Percentiles rank a stretch among this genome's conserved stretches.
These are phyloP conservation scores for Plecturocebus donacophilus DNA, from an alignment of 2,113 vertebrate species.

Conservation along the genomic window DNA sequence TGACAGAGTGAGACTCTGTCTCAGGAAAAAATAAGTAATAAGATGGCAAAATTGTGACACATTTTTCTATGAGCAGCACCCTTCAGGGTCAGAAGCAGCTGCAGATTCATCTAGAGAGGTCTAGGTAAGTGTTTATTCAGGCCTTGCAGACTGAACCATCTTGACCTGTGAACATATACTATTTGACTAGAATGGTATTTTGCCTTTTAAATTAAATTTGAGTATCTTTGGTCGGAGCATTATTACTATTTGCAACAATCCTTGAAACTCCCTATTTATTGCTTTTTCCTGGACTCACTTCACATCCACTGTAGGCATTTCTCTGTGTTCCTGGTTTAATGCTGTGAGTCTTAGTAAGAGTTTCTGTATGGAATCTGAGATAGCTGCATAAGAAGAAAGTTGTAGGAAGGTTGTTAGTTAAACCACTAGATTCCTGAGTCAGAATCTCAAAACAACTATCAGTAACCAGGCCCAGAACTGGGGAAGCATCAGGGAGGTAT, in stretches of 20 bases:
- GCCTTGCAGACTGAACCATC: neutral
- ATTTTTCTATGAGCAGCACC: neutral
- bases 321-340: neutral
- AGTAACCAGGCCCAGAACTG: neutral
- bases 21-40: neutral
- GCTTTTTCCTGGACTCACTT: neutral
- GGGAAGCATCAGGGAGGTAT: accelerated
- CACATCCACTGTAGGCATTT: neutral
- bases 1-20: too few species aligned
- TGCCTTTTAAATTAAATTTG: neutral
- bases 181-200: neutral
- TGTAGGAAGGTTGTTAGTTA: neutral
- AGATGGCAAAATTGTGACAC: neutral
- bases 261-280: neutral
- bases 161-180: accelerated
- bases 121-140: neutral
- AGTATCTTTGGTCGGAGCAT: neutral
- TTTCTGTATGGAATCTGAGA: neutral
- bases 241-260: neutral
- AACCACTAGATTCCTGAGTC: neutral
- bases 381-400: neutral
- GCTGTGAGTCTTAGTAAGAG: neutral
- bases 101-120: neutral
- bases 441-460: neutral
- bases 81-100: neutral